Conservation (phyloP, 2,797 vertebrate species). For the Melanotaenia pygmaea region DNA sequence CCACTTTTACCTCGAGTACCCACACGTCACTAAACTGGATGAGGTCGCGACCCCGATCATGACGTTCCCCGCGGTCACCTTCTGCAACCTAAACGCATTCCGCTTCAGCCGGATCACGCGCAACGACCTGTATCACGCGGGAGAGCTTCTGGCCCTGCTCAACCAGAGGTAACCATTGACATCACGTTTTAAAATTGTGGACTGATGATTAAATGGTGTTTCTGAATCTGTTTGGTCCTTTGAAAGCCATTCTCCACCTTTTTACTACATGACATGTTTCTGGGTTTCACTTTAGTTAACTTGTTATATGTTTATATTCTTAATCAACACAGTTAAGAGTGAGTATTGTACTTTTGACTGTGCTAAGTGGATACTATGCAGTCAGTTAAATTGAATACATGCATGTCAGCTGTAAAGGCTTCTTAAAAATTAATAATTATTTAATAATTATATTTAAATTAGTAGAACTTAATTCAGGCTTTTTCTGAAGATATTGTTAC, state of each 20-base stretch:
- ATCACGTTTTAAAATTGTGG: neutral
- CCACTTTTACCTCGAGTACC: conserved; percentile 96
- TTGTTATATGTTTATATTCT: no score
- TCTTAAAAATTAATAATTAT: neutral
- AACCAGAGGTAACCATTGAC: conserved; percentile 89
- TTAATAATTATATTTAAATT: neutral
- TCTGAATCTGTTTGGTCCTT: no score
- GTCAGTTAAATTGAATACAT: no score
- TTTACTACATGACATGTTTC: no score
- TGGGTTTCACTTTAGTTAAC: no score
- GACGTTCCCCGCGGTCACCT: conserved; percentile 94
- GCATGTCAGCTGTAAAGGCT: neutral
- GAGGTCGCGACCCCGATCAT: conserved; percentile 91
- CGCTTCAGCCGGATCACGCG: conserved; percentile 96
- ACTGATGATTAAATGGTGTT: no score
- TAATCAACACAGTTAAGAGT: neutral
- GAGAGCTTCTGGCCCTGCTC: conserved; percentile 95
- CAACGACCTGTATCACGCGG: conserved; percentile 97
- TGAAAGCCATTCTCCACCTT: no score
- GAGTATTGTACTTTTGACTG: no score
- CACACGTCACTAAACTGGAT: conserved; percentile 96
- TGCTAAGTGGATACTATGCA: neutral
- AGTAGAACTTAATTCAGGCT: neutral
- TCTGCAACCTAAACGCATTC: conserved; percentile 98
- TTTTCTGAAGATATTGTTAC: neutral